Evolutionary conservation across 2,113 vertebrate species (phyloP).

Genomic region (Azemiops feae): DNA sequence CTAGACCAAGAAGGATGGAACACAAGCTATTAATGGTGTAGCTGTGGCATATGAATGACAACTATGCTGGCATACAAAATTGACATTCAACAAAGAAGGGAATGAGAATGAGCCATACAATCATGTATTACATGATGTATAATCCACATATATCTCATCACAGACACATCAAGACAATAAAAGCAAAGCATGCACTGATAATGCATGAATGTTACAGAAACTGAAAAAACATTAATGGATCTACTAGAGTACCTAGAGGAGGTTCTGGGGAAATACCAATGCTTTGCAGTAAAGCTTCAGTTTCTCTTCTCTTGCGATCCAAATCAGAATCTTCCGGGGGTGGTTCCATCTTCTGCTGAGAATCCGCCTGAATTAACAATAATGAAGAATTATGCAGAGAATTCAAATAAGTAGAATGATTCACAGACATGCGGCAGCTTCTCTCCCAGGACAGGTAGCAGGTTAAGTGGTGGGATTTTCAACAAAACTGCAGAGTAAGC

Average conservation of each 20-base stretch:
- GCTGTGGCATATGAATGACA: conserved; percentile 11
- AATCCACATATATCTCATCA: conserved; percentile 60
- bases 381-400: neutral
- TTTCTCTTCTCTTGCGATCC: conserved; percentile 94
- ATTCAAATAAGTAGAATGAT: neutral
- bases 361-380: conserved; percentile 75
- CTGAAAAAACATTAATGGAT: conserved; percentile 41
- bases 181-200: conserved; percentile 59
- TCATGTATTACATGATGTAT: conserved; percentile 48
- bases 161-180: conserved; percentile 49
- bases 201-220: conserved; percentile 35
- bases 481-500: neutral
- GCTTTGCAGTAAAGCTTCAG: conserved; percentile 93
- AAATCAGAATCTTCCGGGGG: conserved; percentile 89
- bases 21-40: conserved; percentile 44
- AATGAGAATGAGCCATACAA: conserved; percentile 43
- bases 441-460: neutral
- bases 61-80: conserved; percentile 39
- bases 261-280: conserved; percentile 97
- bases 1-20: conserved; percentile 18
- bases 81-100: conserved; percentile 43
- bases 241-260: conserved; percentile 81
- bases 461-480: neutral
- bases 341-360: conserved; percentile 88
- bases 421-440: neutral